A percentile compares a stretch with the other conserved stretches of the same genome.
These are phyloP conservation scores for Drosophila tani DNA, from an alignment of 1,140 invertebrate species.

Conservation along the genomic window DNA sequence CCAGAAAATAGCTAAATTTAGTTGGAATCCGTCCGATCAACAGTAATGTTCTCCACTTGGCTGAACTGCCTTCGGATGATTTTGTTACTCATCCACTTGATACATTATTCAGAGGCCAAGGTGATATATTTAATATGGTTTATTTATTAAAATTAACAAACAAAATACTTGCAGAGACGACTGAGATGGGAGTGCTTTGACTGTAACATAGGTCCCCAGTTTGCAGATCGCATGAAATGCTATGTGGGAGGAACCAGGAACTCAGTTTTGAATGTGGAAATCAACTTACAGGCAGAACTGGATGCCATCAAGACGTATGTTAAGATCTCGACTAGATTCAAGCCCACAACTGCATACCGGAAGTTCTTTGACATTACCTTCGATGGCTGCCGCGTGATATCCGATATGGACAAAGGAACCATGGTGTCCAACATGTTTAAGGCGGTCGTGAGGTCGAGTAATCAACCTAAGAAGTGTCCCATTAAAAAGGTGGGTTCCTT, in stretches of 20 bases:
- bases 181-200: constrained; percentile 45
- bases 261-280: constrained; percentile 40
- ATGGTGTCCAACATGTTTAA: constrained; percentile 44
- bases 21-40: neutral
- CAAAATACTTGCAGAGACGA: neutral
- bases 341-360: constrained; percentile 4
- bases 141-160: neutral
- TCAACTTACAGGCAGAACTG: constrained; percentile 26
- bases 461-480: constrained; percentile 47
- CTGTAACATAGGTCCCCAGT: constrained; percentile 10
- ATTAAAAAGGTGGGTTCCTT: constrained; percentile 25
- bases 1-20: neutral
- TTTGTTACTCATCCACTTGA: constrained; percentile 16
- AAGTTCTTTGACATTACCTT: constrained; percentile 50
- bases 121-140: neutral
- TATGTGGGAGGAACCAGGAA: constrained; percentile 7
- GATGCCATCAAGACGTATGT: constrained; percentile 25
- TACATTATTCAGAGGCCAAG: constrained; percentile 19
- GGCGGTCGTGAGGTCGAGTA: constrained; percentile 37
- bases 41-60: constrained; percentile 25
- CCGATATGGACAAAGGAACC: constrained; percentile 34
- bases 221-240: constrained; percentile 21
- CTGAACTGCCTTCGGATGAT: constrained; percentile 4
- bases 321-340: constrained; percentile 31
- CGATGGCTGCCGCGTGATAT: constrained; percentile 40